Evolutionary conservation across 2,797 vertebrate species (phyloP), one percentile per base, ranked within the genome.

Genomic region (Chiloscyllium punctatum): DNA sequence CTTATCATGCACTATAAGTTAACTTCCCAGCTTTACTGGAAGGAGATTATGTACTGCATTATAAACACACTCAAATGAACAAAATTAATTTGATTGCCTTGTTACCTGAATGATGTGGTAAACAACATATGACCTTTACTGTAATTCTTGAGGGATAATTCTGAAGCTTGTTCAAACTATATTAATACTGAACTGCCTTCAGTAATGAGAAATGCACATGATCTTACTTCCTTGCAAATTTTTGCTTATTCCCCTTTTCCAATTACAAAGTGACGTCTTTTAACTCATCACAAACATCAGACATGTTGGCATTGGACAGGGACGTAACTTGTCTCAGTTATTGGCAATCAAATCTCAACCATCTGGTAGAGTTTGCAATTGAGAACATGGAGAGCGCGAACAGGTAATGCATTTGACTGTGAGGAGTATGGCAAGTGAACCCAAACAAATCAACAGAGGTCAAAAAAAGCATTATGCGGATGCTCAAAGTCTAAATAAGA

Each of bases 21-120:
- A 84, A 84, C 37, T 84, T 84, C 18, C 16, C 23, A 91, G 30
- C 57, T 66, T 66, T 16, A 30, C 57, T 66, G 88, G 33, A 91
- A 57, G n/a, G 88, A 68, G 57, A 37, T 66, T 62, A 68, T 21
- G 57, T 62, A 68, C 30, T 91, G 88, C 13, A 91, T 91, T 91
- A 91, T 91, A 66, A 91, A 91, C 37, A 37, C 6, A 68, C 30
- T 66, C 33, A 91, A 91, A 37, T 91, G 88, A 68, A 37, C 57
- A 66, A 66, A 91, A 66, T 91, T 66, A n/a, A 91, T 68, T 91
- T 91, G 57, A 66, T 68, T 62, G 57, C 30, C 88, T 91, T 62
- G 57, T 91, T 91, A 68, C 88, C 53, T 53, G 62, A 90, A 90
- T 90, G 53, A 33, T 33, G 57, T 91, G 57, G 57, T 66, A 66